Base-by-base conservation (phyloP, 2,888 invertebrate species). In the Lydus trimaculatus region DNA sequence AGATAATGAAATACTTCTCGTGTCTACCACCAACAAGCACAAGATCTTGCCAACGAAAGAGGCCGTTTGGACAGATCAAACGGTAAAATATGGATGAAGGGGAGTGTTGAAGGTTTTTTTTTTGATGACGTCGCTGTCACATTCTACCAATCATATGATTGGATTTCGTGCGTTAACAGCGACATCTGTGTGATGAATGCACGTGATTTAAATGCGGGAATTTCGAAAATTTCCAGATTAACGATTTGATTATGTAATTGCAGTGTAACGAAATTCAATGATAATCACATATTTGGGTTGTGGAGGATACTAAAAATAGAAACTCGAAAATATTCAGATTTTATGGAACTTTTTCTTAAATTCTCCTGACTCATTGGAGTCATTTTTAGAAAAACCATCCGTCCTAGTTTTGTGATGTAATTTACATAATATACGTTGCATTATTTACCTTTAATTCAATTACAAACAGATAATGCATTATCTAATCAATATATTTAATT, bases 11-110 rank as follows among this genome's bases (percentile, higher is more conserved):
- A 20, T 20, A 2, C 8, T 9, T 48, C 48, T 9, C 8, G 48
- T 48, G 20, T 20, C 48, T 20, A 48, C 63, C 70, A 59, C 62
- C 31, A 36, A 58, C 31, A 67, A 63, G 59, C 61, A 39, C 39
- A 1, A 11, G 9, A 62, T 65, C 63, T 68, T 56, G 63, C 58
- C 58, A 67, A 61, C 69, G 68, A 73, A 74, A 70, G 70, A 72
- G 71, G 62, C 43, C 43, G 68, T 63, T 63, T 64, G 72, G 69
- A 71, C 71, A 71, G 71, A 20, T 36, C 63, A 64, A 17, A 28
- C 64, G 28, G n/a, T 64, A 64, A 67, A 67, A 70, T 70, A 63
- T 61, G 52, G 65, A 23, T 48, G 43, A 52, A 8, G 20, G 31
- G 17, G 17, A 61, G 61, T 36, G 15, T 11, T 61, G 17, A 17